Evolutionary conservation across 2,888 invertebrate species (phyloP).

Genomic region (Drosophila suboccidentalis): DNA sequence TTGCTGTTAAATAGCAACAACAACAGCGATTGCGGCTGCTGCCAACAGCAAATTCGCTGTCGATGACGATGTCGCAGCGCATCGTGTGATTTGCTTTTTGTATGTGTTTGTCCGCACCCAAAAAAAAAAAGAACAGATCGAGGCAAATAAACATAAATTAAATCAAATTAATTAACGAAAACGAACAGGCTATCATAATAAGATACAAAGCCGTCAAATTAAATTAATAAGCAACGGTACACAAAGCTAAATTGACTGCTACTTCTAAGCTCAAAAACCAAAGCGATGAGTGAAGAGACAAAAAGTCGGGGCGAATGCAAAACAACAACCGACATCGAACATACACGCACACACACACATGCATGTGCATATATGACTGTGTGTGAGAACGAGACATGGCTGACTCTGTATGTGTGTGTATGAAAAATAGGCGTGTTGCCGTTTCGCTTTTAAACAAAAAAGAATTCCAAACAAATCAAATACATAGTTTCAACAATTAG

Average conservation of each 20-base stretch:
- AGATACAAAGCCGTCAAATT: conserved; percentile 40
- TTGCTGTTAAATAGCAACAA: conserved; percentile 36
- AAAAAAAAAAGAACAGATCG: conserved; percentile 38
- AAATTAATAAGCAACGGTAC: conserved; percentile 50
- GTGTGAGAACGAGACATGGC: conserved; percentile 71
- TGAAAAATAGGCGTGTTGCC: conserved; percentile 77
- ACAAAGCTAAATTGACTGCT: conserved; percentile 44
- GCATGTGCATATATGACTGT: conserved; percentile 34
- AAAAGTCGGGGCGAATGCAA: conserved; percentile 65
- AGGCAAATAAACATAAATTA: conserved; percentile 50
- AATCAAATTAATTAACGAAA: conserved; percentile 49
- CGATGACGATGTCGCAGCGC: conserved; percentile 52
- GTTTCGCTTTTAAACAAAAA: conserved; percentile 55
- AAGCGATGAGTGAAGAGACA: conserved; percentile 49
- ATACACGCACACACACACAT: conserved; percentile 25
- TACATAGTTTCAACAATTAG: conserved; percentile 60
- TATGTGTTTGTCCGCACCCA: conserved; percentile 68
- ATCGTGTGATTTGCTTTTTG: conserved; percentile 56
- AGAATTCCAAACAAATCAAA: conserved; percentile 50
- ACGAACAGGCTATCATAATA: conserved; percentile 20
- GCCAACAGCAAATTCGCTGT: conserved; percentile 30
- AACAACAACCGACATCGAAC: conserved; percentile 64
- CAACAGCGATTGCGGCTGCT: conserved; percentile 35
- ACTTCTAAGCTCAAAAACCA: conserved; percentile 37
- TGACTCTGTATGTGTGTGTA: conserved; percentile 48